Evolutionary conservation across 1,140 invertebrate genomes (phyloP).

Genomic region (Bombus superbus): DNA sequence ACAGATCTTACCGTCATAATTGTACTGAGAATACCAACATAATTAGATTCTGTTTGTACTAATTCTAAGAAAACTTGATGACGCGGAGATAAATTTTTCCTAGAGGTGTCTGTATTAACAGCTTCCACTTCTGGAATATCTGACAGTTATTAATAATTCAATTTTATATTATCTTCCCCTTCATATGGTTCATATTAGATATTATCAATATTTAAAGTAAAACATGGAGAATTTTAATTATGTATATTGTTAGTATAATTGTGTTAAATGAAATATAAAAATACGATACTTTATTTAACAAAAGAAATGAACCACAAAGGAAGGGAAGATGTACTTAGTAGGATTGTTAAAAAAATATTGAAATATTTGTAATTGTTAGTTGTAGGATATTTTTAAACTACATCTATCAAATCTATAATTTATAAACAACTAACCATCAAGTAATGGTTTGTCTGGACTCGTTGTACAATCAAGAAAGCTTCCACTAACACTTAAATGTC

Average conservation of each 20-base stretch:
- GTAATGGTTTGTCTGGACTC: conserved; percentile 87
- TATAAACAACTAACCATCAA: conserved; percentile 83
- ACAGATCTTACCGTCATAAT: conserved; percentile 90
- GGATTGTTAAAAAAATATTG: conserved; percentile 23
- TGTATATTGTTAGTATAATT: conserved; percentile 23
- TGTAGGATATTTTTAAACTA: background rate
- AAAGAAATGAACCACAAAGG: conserved; percentile 63
- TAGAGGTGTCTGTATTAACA: conserved; percentile 84
- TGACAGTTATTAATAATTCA: conserved; percentile 75
- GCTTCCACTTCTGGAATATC: conserved; percentile 83
- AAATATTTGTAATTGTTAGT: conserved; percentile 3
- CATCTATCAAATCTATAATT: background rate
- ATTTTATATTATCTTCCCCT: conserved; percentile 71
- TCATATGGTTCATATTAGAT: conserved; percentile 64
- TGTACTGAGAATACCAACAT: conserved; percentile 96
- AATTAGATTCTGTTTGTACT: conserved; percentile 98
- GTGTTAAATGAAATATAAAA: conserved; percentile 22
- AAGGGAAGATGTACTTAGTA: conserved; percentile 63
- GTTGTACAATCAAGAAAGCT: conserved; percentile 94
- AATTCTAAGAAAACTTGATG: conserved; percentile 96
- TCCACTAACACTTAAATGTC: conserved; percentile 91
- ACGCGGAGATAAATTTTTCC: conserved; percentile 89
- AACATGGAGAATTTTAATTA: conserved; percentile 7
- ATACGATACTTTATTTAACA: background rate
- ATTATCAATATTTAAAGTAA: conserved; percentile 31